Evolutionary conservation across 2,888 invertebrate genomes (phyloP), one percentile per base, ranked within the genome.

Genomic region (Corythucha ciliata): DNA sequence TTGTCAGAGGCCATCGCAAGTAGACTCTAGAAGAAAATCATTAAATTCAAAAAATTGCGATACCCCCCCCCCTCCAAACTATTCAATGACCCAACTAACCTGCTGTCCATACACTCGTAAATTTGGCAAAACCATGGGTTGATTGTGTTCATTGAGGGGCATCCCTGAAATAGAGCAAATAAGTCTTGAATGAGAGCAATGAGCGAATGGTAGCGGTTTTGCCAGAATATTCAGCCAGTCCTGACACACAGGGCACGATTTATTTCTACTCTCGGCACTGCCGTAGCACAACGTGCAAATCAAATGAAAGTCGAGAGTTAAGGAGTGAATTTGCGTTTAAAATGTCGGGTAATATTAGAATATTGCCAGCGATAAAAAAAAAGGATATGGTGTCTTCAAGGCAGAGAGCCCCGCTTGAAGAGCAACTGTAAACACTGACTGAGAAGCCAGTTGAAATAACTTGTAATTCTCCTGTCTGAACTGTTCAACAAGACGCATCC

Each of bases 81-180:
- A n/a, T n/a, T n/a, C n/a, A n/a, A n/a, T n/a, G n/a, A n/a, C n/a
- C n/a, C 33, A 12, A 44, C 22, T 52, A 26, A 86, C 87, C 77
- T 86, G 79, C 71, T 91, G 88, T 8, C 92, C 92, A 66, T 93
- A 97, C 53, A 98, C 93, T 71, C 91, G 87, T 50, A 97, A 97
- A 72, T 97, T 97, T 56, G 98, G 98, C 71, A 99, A 76, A 82
- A 94, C 92, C 84, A 97, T 88, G 10, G 96, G 96, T 62, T 90
- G 91, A 73, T 97, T 96, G 70, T 97, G 87, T 68, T 97, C 96
- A 72, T 98, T 94, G 63, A 98, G 76, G 41, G 92, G 85, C 62
- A 84, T 76, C 24, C 91, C 89, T 55, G 89, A 87, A 62, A 96
- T 82, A 65, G 79, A 74, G 70, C 97, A 98, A 64, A 96, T 87